Conservation (phyloP, 1,140 invertebrate genomes). For the Leptinotarsa texana region DNA sequence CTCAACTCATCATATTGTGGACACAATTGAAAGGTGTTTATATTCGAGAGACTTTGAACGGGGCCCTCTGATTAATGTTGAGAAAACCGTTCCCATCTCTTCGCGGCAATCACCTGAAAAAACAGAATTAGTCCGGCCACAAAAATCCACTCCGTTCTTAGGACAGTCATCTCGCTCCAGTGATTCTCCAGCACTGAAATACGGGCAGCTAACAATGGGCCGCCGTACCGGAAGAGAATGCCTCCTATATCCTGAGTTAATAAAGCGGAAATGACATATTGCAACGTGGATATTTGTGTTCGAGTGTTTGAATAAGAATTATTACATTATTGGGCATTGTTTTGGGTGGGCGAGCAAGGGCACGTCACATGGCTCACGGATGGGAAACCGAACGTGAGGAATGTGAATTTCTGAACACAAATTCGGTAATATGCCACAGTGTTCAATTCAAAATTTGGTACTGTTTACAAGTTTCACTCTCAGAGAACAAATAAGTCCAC, state of each 20-base stretch:
- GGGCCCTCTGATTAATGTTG: too few relatives aligned
- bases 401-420: too few relatives aligned
- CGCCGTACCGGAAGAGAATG: conserved; percentile 20
- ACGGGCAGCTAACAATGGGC: conserved; percentile 1
- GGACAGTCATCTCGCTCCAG: conserved; percentile 2
- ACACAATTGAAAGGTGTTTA: too few relatives aligned
- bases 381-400: background rate
- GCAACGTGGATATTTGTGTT: conserved; percentile 21
- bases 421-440: too few relatives aligned
- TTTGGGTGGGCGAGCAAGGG: conserved; percentile 17
- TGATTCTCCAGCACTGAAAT: background rate
- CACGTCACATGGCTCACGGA: conserved; percentile 10
- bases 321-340: conserved; percentile 20
- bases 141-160: background rate
- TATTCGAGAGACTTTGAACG: too few relatives aligned
- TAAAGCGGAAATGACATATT: conserved; percentile 26
- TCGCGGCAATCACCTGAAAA: background rate
- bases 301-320: conserved; percentile 12
- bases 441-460: too few relatives aligned
- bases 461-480: too few relatives aligned
- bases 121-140: background rate
- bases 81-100: too few relatives aligned
- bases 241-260: conserved; percentile 9
- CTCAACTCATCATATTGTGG: too few relatives aligned
- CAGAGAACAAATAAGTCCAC: too few relatives aligned